Conservation (phyloP, 2,113 vertebrate species). For the Formicarius rufipectus region DNA sequence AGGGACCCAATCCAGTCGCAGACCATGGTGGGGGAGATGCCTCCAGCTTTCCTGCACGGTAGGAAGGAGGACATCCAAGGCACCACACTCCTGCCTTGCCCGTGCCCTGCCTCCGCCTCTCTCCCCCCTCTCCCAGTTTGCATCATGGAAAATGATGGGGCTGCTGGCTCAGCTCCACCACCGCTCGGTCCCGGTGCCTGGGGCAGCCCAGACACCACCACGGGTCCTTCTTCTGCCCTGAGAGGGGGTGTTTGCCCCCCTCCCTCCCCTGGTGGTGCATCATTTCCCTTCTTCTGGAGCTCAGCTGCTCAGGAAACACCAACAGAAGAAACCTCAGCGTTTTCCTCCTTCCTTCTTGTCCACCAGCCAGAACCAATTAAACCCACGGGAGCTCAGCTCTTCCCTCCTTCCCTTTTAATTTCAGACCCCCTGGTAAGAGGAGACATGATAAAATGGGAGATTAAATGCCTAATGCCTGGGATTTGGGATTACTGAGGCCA, state of each 20-base stretch:
- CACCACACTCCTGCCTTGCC: not conserved
- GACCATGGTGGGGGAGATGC: not conserved
- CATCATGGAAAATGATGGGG: conserved; percentile 52
- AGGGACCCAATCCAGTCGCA: not conserved
- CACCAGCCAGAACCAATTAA: not conserved
- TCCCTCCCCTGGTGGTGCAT: not conserved
- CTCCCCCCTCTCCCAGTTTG: not conserved
- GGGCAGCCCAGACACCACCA: not conserved
- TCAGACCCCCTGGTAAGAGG: not conserved
- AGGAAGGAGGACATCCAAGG: not conserved
- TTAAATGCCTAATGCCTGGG: conserved; percentile 43
- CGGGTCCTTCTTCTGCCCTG: not conserved
- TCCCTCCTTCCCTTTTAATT: conserved; percentile 28
- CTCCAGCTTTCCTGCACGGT: not conserved
- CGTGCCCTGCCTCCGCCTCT: not conserved
- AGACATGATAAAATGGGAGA: conserved; percentile 21
- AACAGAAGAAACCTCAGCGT: not conserved
- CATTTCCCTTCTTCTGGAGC: not conserved
- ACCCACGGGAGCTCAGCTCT: not conserved
- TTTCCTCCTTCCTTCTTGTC: not conserved
- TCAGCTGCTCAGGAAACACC: not conserved
- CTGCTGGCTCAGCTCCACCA: conserved; percentile 9
- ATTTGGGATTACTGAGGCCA: not conserved
- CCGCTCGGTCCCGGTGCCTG: not conserved
- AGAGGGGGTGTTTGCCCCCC: not conserved